These are phyloP conservation scores for Patella pellucida DNA, from an alignment of 2,888 invertebrate genomes.

Conservation along the genomic window DNA sequence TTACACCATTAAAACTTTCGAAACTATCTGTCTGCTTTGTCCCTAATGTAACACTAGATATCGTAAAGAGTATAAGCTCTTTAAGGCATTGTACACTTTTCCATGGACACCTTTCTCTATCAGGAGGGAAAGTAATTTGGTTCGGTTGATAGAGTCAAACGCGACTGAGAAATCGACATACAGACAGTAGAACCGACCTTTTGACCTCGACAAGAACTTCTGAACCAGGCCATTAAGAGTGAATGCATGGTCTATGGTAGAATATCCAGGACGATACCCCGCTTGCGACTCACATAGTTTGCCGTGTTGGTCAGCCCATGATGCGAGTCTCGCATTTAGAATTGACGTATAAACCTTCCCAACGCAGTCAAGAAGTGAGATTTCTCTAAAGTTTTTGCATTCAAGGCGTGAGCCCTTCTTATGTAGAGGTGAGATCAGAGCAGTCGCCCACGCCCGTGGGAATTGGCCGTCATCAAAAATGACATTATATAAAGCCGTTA, in stretches of 20 bases:
- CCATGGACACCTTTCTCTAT: too few relatives aligned
- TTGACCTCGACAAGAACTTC: neutral
- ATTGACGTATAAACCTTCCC: constrained; percentile 13
- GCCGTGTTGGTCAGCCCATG: constrained; percentile 24
- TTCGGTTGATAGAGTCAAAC: too few relatives aligned
- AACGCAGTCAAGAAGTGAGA: neutral
- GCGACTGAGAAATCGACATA: too few relatives aligned
- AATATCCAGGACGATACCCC: constrained; percentile 14
- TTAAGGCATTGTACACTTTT: constrained; percentile 24
- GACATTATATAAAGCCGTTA: neutral
- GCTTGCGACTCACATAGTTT: constrained; percentile 27
- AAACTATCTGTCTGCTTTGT: neutral
- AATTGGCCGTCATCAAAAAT: neutral
- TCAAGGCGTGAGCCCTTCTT: neutral
- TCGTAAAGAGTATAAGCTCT: neutral
- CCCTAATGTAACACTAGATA: neutral
- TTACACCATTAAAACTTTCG: neutral
- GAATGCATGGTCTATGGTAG: neutral
- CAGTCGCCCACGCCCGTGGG: too few relatives aligned
- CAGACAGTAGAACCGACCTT: constrained; percentile 16
- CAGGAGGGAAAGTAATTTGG: too few relatives aligned
- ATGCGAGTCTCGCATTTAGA: constrained; percentile 22
- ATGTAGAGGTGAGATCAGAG: neutral
- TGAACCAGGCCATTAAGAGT: neutral
- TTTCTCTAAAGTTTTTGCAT: neutral